Conservation (phyloP, 2,797 vertebrate species). For the Thripadectes ignobilis region DNA sequence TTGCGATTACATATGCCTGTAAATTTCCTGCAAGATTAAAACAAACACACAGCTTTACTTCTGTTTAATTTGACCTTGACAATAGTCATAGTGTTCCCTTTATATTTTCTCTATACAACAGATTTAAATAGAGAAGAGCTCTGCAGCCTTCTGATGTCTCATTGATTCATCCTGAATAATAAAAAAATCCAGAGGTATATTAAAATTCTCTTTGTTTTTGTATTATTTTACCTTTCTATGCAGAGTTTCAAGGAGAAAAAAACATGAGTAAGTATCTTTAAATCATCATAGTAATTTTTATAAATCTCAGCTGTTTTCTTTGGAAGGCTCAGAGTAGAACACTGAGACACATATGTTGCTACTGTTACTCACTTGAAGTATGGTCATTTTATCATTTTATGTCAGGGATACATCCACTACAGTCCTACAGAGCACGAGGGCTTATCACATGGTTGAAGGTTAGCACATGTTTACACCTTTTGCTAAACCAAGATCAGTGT, state of each 20-base stretch:
- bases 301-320: neutral
- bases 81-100: constrained; percentile 78
- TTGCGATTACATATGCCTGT: neutral
- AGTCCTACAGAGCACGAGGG: neutral
- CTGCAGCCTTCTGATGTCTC: constrained; percentile 78
- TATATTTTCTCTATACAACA: constrained; percentile 80
- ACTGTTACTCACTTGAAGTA: neutral
- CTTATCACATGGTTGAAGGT: neutral
- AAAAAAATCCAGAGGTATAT: neutral
- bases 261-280: neutral
- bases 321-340: neutral
- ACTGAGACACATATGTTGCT: neutral
- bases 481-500: neutral
- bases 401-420: neutral
- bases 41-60: neutral
- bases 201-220: neutral
- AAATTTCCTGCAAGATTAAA: neutral
- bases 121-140: constrained; percentile 82
- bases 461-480: neutral
- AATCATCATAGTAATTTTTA: neutral
- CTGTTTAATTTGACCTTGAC: constrained; percentile 75
- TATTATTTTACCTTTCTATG: neutral
- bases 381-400: neutral
- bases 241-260: neutral
- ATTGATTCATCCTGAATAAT: constrained; percentile 80